A percentile compares a stretch with the other conserved stretches of the same genome.
Conservation (phyloP, 2,797 vertebrate genomes). For the Prionace glauca region DNA sequence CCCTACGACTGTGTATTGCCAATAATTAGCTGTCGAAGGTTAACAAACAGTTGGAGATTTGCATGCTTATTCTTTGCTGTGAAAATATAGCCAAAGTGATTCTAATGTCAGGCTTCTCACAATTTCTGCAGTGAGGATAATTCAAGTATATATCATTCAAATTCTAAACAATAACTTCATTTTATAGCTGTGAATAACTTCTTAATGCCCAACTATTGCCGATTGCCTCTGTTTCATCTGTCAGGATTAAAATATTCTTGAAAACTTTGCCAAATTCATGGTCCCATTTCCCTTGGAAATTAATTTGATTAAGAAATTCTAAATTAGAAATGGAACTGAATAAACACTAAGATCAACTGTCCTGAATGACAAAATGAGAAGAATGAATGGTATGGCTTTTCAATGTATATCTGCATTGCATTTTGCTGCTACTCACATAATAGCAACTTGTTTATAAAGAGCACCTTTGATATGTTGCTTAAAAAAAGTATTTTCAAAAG, state of each 20-base stretch:
- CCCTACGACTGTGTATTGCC: not conserved
- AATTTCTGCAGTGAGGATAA: not conserved
- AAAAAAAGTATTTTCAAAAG: not conserved
- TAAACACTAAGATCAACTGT: not conserved
- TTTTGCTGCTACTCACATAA: not conserved
- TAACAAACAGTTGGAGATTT: conserved; percentile 13
- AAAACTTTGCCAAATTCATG: not conserved
- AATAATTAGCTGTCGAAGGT: conserved; percentile 4
- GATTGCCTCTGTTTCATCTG: not conserved
- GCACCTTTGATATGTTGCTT: not conserved
- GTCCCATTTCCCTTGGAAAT: not conserved
- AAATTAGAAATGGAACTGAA: not conserved
- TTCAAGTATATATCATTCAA: not conserved
- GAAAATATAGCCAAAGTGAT: not conserved
- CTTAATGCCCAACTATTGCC: not conserved
- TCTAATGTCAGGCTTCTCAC: not conserved
- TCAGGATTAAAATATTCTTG: not conserved
- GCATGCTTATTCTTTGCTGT: not conserved
- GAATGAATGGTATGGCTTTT: not conserved
- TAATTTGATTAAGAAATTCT: not conserved
- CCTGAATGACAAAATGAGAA: not conserved
- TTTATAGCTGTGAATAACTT: not conserved
- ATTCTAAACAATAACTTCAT: not conserved
- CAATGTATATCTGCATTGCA: not conserved
- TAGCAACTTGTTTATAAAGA: not conserved